A percentile compares a stretch with the other conserved stretches of the same genome.
phyloP scores from a whole-genome alignment of 2,888 invertebrate species.

The Fragum sueziense region DNA sequence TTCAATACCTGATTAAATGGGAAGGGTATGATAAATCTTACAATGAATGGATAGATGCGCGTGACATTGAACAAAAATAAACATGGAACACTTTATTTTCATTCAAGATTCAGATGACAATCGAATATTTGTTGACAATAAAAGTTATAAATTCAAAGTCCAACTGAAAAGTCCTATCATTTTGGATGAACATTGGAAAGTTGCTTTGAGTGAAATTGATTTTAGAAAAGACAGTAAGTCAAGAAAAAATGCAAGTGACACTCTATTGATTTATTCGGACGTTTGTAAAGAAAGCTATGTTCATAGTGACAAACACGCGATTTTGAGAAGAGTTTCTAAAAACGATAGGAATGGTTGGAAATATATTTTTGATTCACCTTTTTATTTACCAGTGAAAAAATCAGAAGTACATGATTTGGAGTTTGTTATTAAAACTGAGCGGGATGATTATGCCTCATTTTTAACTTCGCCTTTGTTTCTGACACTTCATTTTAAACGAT shows the following conservation, averaged over 20 bases:
- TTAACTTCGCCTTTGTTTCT: conserved; percentile 42
- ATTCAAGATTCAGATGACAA: conserved; percentile 41
- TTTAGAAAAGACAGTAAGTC: conserved; percentile 20
- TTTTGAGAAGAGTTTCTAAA: conserved; percentile 40
- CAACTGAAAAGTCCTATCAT: conserved; percentile 38
- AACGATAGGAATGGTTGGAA: conserved; percentile 34
- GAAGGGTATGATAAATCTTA: conserved; percentile 38
- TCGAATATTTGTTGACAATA: conserved; percentile 38
- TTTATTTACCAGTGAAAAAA: conserved; percentile 47
- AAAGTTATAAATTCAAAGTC: conserved; percentile 39
- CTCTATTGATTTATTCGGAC: conserved; percentile 40
- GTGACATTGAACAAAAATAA: conserved; percentile 38
- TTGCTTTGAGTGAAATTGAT: conserved; percentile 44
- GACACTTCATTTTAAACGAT: conserved; percentile 54
- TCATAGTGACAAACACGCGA: conserved; percentile 24
- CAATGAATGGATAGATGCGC: conserved; percentile 37
- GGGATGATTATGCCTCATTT: conserved; percentile 45
- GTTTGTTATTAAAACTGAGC: conserved; percentile 45
- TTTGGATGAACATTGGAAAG: conserved; percentile 52
- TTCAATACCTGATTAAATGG: conserved; percentile 42
- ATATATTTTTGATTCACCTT: conserved; percentile 40
- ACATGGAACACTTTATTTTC: conserved; percentile 42
- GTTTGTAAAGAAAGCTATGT: conserved; percentile 51
- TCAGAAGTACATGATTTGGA: conserved; percentile 45
- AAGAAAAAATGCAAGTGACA: conserved; percentile 10